phyloP scores from a whole-genome alignment of 2,797 vertebrate genomes.

The Sebastes minor region DNA sequence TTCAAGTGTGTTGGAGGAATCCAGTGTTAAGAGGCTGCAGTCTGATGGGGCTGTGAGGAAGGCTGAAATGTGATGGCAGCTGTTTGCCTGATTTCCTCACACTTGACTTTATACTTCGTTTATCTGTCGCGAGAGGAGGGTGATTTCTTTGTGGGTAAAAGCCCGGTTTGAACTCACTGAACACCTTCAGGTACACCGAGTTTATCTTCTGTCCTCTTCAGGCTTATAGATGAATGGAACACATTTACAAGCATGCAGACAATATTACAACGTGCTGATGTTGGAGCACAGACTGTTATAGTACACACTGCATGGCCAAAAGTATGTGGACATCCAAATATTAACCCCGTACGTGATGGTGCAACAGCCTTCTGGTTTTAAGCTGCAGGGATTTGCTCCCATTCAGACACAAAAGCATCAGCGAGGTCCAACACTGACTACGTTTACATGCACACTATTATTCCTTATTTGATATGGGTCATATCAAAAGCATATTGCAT shows the following conservation, averaged over 20 bases:
- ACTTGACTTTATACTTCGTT: conserved; percentile 3
- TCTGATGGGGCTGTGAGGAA: conserved; percentile 18
- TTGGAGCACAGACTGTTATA: neutral
- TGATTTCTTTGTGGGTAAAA: neutral
- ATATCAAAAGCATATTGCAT: too few species aligned
- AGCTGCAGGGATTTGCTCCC: too few species aligned
- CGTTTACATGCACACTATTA: too few species aligned
- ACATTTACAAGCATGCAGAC: neutral
- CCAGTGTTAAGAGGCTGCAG: neutral
- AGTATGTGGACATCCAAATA: neutral
- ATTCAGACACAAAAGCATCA: too few species aligned
- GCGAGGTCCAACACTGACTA: too few species aligned
- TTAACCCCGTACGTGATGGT: too few species aligned
- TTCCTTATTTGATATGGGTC: too few species aligned
- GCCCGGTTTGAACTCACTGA: too few species aligned
- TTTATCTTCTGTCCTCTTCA: neutral
- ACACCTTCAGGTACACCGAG: neutral
- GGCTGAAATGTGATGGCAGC: conserved; percentile 33
- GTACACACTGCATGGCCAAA: neutral
- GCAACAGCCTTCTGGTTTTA: neutral
- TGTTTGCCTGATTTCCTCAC: conserved; percentile 23
- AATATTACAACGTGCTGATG: neutral
- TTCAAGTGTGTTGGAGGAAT: conserved; percentile 29
- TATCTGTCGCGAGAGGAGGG: neutral
- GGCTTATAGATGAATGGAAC: neutral